A percentile compares a stretch with the other conserved stretches of the same genome.
phyloP scores from a whole-genome alignment of 1,140 invertebrate genomes.

The Apocrypta bakeri region DNA sequence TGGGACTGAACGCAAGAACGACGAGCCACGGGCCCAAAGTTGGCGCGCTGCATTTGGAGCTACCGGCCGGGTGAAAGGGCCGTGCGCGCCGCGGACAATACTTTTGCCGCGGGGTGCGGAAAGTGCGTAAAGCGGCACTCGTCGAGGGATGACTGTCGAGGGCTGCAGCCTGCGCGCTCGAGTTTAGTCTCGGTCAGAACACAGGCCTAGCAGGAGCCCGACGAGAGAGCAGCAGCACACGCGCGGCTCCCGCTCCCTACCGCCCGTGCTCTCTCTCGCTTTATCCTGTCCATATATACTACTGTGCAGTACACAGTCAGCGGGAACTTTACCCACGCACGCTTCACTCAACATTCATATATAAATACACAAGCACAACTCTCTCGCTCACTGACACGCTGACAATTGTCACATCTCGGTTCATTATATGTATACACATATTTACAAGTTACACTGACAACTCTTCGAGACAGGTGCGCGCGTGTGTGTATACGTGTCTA shows the following conservation, averaged over 20 bases:
- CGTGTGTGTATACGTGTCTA: not conserved
- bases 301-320: no score
- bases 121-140: slow-evolving; percentile 64
- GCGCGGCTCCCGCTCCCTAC: slow-evolving; percentile 47
- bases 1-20: not conserved
- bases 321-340: no score
- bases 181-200: slow-evolving; percentile 74
- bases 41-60: not conserved
- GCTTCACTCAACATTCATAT: not conserved
- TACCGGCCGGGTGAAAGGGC: not conserved
- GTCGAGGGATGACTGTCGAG: slow-evolving; percentile 72
- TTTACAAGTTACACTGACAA: no score
- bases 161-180: slow-evolving; percentile 70
- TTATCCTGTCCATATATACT: no score
- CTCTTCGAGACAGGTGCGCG: slow-evolving; percentile 21
- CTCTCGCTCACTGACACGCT: slow-evolving; percentile 5
- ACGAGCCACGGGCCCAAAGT: not conserved
- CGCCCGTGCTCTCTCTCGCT: no score
- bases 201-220: slow-evolving; percentile 72
- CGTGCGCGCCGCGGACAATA: slow-evolving; percentile 59
- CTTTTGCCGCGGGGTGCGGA: slow-evolving; percentile 60
- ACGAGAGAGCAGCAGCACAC: slow-evolving; percentile 50
- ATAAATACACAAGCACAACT: not conserved
- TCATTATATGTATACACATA: slow-evolving; percentile 43
- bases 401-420: not conserved